Base-by-base conservation (phyloP, 2,113 vertebrate species). In the Periophthalmus modestus region DNA sequence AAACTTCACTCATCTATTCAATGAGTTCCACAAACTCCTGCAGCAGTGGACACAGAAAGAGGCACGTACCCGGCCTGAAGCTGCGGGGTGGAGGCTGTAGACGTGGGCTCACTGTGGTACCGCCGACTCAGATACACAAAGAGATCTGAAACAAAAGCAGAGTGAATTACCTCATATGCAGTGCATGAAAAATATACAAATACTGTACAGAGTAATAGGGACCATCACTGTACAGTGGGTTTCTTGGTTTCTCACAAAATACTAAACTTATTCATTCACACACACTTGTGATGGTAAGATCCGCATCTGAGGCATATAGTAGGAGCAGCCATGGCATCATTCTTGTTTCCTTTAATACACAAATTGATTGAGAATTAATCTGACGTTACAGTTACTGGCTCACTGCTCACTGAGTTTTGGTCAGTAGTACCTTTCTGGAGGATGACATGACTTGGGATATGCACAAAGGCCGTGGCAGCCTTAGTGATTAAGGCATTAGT, bases 51-150 rank as follows among this genome's bases (percentile, higher is more conserved):
- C 84, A 58, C 71, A 0, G 68, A 61, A 18, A 16, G 0, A 69
- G 21, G 82, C 86, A 85, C 80, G 85, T 88, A 85, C 78, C 76
- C 75, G 33, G 33, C 84, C 75, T 59, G 66, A 16, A 55, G 57
- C 58, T 59, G 61, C 61, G 71, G 81, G 79, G 75, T 81, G 84
- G 84, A 81, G 75, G 55, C 28, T 61, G 23, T 39, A 63, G 76
- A 87, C 63, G 83, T 80, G 77, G 72, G 54, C 39, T 24, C 61
- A 16, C 57, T 13, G 28, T 23, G 66, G 54, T 73, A 65, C 15
- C 12, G 55, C 36, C 6, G 59, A 16, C 73, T 59, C 57, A 28
- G 0, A 28, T 58, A 15, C 11, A 58, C 68, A 72, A 55, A 55
- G n/a, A 66, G 21, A 62, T 19, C 61, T 39, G 61, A 2, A 63